phyloP scores from a whole-genome alignment of 2,888 invertebrate genomes.

The Alitta virens region DNA sequence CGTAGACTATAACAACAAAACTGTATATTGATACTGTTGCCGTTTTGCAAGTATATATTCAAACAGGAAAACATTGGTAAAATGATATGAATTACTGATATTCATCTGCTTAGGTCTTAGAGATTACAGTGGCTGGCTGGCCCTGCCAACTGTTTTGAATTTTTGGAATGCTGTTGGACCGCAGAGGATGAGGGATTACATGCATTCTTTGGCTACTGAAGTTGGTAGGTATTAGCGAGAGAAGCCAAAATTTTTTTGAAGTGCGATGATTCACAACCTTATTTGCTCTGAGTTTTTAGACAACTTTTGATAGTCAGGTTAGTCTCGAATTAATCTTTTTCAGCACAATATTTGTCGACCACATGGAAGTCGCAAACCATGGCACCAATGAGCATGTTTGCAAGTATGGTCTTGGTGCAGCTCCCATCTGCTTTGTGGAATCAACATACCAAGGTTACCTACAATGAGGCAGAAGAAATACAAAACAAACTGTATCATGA shows the following conservation, averaged over 20 bases:
- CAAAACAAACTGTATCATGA: slow-evolving; percentile 48
- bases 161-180: slow-evolving; percentile 45
- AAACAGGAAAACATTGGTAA: neutral
- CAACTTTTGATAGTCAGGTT: no score
- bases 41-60: neutral
- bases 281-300: no score
- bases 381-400: slow-evolving; percentile 22
- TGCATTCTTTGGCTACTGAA: slow-evolving; percentile 32
- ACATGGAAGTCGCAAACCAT: neutral
- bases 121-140: slow-evolving; percentile 50
- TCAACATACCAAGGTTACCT: slow-evolving; percentile 29
- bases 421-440: slow-evolving; percentile 33
- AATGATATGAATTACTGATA: neutral
- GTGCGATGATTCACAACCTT: no score
- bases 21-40: neutral
- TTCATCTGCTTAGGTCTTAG: slow-evolving; percentile 30
- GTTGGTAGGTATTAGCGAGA: slow-evolving; percentile 40
- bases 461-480: slow-evolving; percentile 41
- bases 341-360: neutral
- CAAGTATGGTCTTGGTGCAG: slow-evolving; percentile 40
- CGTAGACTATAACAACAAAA: neutral
- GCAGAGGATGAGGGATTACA: slow-evolving; percentile 36
- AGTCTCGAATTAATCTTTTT: no score
- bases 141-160: slow-evolving; percentile 44
- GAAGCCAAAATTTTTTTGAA: no score